Base-by-base conservation (phyloP, 2,888 invertebrate genomes). In the Dermolepida albohirtum region DNA sequence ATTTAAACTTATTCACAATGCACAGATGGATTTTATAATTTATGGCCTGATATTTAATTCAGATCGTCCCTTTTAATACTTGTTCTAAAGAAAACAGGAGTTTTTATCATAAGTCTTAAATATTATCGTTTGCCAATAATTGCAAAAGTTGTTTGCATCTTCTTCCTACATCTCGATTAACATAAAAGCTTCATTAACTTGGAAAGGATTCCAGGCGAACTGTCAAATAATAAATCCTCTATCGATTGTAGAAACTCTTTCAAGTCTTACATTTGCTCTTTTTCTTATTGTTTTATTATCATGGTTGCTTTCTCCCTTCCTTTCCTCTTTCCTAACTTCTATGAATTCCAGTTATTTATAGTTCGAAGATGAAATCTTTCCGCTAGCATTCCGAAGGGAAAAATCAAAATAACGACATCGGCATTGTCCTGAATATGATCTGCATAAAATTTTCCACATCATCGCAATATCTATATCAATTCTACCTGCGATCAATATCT, bases 391-490 rank as follows among this genome's bases (percentile, higher is more conserved):
- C 47, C 44, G 54, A 63, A 17, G 44, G 27, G 22, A 54, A 64
- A 63, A 67, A 62, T 67, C 64, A 64, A 67, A 55, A 67, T 67
- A 67, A 54, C 50, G 67, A 1, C 59, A 67, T 64, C 50, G 67
- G 1, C 59, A 39, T 14, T 34, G 34, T 34, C 17, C 16, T 47
- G 27, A 47, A 49, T 49, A 47, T 17, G 22, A 62, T 62, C 39
- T 62, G 47, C 59, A 62, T 62, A 62, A 62, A 62, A 62, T 62
- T 62, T 62, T 47, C 34, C 59, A 11, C 59, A 47, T 62, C 47
- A 16, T 22, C 43, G 59, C 59, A 14, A 49, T 16, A 62, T 29
- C 27, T 47, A 49, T 49, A 39, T 62, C 59, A 34, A 47, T 62
- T 11, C 34, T 62, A 49, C 16, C 59, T 62, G 39, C 11, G 59